Conservation (phyloP, 1,140 invertebrate species). For the Lepidostoma basale region DNA sequence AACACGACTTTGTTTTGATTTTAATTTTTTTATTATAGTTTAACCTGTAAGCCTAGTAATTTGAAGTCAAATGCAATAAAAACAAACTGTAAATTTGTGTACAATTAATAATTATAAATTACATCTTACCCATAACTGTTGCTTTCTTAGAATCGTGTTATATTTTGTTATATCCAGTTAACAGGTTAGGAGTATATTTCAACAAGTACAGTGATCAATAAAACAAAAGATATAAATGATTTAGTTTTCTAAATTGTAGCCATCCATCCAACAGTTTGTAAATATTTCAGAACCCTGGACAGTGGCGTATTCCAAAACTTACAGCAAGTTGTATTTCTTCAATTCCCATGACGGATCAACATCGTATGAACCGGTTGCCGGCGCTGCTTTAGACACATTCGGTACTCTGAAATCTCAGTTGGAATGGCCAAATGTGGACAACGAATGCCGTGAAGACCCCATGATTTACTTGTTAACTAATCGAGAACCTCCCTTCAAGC, state of each 20-base stretch:
- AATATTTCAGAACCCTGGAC: slow-evolving; percentile 56
- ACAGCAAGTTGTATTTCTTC: slow-evolving; percentile 50
- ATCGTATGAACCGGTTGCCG: background rate
- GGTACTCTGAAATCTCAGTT: slow-evolving; percentile 5
- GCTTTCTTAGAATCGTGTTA: background rate
- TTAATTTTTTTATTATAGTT: too few relatives aligned
- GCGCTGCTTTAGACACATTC: slow-evolving; percentile 36
- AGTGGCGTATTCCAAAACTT: slow-evolving; percentile 52
- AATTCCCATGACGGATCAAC: background rate
- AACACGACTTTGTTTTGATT: too few relatives aligned
- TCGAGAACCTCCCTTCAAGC: too few relatives aligned
- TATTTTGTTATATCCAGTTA: background rate
- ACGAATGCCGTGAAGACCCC: background rate
- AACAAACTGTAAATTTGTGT: too few relatives aligned
- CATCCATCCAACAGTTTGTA: too few relatives aligned
- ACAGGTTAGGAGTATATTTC: background rate
- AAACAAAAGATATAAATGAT: background rate
- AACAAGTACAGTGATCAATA: background rate
- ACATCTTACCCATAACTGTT: background rate
- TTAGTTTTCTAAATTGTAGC: slow-evolving; percentile 28
- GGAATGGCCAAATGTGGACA: slow-evolving; percentile 4
- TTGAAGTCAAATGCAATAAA: too few relatives aligned
- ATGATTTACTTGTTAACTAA: too few relatives aligned
- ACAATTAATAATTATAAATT: background rate
- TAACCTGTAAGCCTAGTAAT: too few relatives aligned